Evolutionary conservation across 2,113 vertebrate genomes (phyloP).

Genomic region (Callipepla squamata): DNA sequence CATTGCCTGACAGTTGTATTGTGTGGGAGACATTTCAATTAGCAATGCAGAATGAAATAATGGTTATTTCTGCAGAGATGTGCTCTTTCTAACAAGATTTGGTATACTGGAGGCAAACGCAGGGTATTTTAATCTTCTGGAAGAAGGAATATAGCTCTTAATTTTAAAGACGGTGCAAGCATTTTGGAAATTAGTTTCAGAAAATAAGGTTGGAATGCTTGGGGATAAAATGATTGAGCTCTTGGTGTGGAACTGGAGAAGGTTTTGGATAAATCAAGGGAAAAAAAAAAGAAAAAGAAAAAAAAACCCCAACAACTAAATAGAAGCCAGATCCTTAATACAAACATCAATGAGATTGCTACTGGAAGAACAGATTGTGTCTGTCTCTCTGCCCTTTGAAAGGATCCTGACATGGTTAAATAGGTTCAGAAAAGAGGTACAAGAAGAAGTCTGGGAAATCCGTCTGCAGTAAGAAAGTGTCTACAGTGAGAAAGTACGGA

Average conservation of each 20-base stretch:
- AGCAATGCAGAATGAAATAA: not conserved
- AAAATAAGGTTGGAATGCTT: not conserved
- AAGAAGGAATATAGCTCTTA: not conserved
- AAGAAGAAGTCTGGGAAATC: not conserved
- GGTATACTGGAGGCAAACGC: rapidly evolving
- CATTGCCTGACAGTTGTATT: not conserved
- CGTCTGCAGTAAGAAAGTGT: not conserved
- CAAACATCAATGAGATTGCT: not conserved
- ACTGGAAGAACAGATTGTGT: not conserved
- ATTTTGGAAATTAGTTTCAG: not conserved
- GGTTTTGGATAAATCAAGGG: not conserved
- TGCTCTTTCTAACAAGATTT: not conserved
- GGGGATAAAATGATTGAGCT: not conserved
- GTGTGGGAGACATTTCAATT: not conserved
- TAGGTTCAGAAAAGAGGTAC: not conserved
- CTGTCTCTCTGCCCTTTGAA: not conserved
- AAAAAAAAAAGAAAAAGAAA: not conserved
- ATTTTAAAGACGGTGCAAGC: not conserved
- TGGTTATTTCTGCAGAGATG: not conserved
- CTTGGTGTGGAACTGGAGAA: not conserved
- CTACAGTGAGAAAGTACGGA: not conserved
- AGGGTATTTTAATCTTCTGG: not conserved
- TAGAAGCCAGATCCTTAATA: not conserved
- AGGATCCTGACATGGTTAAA: not conserved
- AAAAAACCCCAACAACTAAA: not conserved